Percentiles rank a stretch among this genome's conserved stretches.
Conservation (phyloP, 2,888 invertebrate genomes). For the Cryptocephalus moraei region DNA sequence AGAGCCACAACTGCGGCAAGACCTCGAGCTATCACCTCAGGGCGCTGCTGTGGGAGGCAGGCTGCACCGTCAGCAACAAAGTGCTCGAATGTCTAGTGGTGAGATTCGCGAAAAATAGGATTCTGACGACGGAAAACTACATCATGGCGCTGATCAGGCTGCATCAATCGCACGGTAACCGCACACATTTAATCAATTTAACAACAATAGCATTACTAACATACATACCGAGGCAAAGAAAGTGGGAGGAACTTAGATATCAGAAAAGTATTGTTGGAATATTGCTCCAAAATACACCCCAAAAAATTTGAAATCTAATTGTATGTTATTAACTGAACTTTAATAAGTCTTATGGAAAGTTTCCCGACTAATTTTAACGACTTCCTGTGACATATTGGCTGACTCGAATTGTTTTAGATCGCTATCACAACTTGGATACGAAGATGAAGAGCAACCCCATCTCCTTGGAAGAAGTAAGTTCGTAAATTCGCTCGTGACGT, state of each 20-base stretch:
- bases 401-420: slow-evolving; percentile 39
- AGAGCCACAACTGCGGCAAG: slow-evolving; percentile 43
- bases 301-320: no score
- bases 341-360: no score
- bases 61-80: slow-evolving; percentile 62
- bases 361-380: background rate
- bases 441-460: slow-evolving; percentile 63
- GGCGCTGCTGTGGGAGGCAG: slow-evolving; percentile 58
- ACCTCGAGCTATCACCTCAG: slow-evolving; percentile 54
- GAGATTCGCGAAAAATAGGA: slow-evolving; percentile 51
- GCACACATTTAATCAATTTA: slow-evolving; percentile 4
- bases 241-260: background rate
- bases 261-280: background rate
- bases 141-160: slow-evolving; percentile 54
- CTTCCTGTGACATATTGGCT: no score
- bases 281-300: no score
- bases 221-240: no score
- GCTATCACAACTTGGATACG: slow-evolving; percentile 58
- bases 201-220: no score
- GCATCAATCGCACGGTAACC: slow-evolving; percentile 51
- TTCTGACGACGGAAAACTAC: slow-evolving; percentile 50
- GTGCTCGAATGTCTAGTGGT: slow-evolving; percentile 62
- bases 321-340: no score
- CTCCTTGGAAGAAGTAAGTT: slow-evolving; percentile 57
- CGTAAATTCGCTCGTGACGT: background rate